phyloP scores from a whole-genome alignment of 2,888 invertebrate species.

The Ecliptopera silaceata region DNA sequence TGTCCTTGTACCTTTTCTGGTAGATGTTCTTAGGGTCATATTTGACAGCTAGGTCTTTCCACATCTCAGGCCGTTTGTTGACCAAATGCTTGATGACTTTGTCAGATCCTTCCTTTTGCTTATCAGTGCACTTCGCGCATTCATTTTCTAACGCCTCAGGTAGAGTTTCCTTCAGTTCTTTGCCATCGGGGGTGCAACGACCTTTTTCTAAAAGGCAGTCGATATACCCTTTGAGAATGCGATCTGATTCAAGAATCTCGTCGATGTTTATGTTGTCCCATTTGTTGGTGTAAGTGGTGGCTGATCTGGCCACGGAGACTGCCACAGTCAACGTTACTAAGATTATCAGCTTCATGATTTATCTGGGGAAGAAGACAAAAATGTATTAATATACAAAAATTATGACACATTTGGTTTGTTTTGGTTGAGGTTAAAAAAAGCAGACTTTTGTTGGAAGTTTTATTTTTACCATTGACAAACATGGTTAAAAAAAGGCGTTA shows the following conservation, averaged over 20 bases:
- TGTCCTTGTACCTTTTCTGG: slow-evolving; percentile 84
- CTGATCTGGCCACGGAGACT: slow-evolving; percentile 65
- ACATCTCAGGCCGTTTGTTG: slow-evolving; percentile 86
- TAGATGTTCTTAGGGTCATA: slow-evolving; percentile 88
- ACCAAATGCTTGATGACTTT: slow-evolving; percentile 87
- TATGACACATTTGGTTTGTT: no score
- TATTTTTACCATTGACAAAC: no score
- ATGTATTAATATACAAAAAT: background rate
- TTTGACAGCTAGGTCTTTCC: slow-evolving; percentile 86
- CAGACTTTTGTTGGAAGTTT: no score
- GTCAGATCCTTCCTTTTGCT: slow-evolving; percentile 80
- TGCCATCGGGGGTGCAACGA: slow-evolving; percentile 86
- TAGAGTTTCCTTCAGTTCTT: slow-evolving; percentile 82
- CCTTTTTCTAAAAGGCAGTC: slow-evolving; percentile 86
- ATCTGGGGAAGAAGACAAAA: slow-evolving; percentile 43
- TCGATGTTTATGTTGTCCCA: slow-evolving; percentile 88
- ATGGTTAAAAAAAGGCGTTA: no score
- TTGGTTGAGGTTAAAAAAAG: background rate
- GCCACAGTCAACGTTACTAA: slow-evolving; percentile 62
- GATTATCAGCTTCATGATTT: slow-evolving; percentile 69
- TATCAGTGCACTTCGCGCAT: slow-evolving; percentile 87
- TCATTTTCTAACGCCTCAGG: slow-evolving; percentile 88
- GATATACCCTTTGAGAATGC: slow-evolving; percentile 86
- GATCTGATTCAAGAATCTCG: slow-evolving; percentile 85
- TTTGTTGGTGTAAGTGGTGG: slow-evolving; percentile 84